These are phyloP conservation scores for Apogon talboti DNA, from an alignment of 2,797 vertebrate species.

Conservation along the genomic window DNA sequence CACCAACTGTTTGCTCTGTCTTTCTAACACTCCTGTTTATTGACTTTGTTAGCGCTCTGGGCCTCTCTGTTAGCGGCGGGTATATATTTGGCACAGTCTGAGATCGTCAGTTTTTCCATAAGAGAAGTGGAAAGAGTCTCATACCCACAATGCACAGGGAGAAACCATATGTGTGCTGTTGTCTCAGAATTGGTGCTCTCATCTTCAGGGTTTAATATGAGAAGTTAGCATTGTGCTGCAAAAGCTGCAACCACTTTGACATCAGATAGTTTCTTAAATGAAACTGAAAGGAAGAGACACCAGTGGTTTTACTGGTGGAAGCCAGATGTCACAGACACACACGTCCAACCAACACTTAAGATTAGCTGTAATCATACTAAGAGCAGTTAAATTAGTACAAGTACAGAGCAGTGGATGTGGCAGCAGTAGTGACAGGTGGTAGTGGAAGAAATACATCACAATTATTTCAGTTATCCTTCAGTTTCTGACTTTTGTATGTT, in stretches of 20 bases:
- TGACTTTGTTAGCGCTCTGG: slow-evolving; percentile 44
- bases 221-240: not conserved
- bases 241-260: slow-evolving; percentile 55
- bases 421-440: not conserved
- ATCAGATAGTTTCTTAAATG: slow-evolving; percentile 4
- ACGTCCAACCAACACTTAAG: not conserved
- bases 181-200: not conserved
- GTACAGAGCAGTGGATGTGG: not conserved
- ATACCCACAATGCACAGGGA: slow-evolving; percentile 52
- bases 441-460: no score
- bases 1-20: slow-evolving; percentile 33
- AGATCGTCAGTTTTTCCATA: slow-evolving; percentile 59
- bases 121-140: slow-evolving; percentile 11
- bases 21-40: slow-evolving; percentile 50
- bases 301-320: slow-evolving; percentile 33
- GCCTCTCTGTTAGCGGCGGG: slow-evolving; percentile 5
- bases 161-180: slow-evolving; percentile 4
- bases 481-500: no score
- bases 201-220: slow-evolving; percentile 21
- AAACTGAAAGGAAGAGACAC: slow-evolving; percentile 15
- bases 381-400: not conserved
- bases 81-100: slow-evolving; percentile 46
- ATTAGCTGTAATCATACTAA: not conserved
- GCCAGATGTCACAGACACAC: slow-evolving; percentile 5
- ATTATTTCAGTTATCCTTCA: no score